Percentiles rank a stretch among this genome's conserved stretches.
Evolutionary conservation across 2,113 vertebrate genomes (phyloP).

Genomic region (Python bivittatus): DNA sequence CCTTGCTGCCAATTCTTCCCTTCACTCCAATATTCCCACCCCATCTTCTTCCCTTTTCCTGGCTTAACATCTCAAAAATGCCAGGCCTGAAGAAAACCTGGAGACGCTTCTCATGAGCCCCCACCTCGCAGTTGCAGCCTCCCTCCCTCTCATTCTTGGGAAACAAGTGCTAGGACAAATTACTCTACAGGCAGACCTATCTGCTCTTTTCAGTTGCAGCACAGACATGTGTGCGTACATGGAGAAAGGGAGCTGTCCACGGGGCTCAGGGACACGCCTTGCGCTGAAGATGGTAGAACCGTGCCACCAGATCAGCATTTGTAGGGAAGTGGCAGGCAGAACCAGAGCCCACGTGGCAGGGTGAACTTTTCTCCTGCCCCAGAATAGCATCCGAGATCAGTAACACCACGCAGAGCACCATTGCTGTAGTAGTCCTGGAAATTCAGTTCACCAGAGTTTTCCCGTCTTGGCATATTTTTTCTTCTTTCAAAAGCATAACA

Average conservation of each 20-base stretch:
- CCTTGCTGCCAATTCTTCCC: slow-evolving; percentile 66
- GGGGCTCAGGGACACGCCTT: neutral
- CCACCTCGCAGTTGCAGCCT: neutral
- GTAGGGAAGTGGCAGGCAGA: neutral
- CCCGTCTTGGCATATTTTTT: neutral
- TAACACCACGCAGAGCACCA: neutral
- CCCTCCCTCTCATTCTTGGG: neutral
- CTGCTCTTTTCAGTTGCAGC: neutral
- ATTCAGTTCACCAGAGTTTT: neutral
- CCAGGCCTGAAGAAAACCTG: neutral
- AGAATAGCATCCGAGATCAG: neutral
- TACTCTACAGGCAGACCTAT: neutral
- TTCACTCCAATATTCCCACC: neutral
- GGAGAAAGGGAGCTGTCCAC: no score
- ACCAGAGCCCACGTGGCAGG: neutral
- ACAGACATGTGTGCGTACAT: no score
- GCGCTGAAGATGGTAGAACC: neutral
- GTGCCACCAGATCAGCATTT: neutral
- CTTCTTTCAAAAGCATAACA: neutral
- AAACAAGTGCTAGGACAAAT: neutral
- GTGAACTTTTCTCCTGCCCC: neutral
- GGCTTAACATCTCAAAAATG: no score
- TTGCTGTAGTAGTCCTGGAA: no score
- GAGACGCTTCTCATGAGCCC: neutral
- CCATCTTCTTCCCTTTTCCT: neutral